These are phyloP conservation scores for Sicus ferrugineus DNA, from an alignment of 2,888 invertebrate genomes.

Conservation along the genomic window DNA sequence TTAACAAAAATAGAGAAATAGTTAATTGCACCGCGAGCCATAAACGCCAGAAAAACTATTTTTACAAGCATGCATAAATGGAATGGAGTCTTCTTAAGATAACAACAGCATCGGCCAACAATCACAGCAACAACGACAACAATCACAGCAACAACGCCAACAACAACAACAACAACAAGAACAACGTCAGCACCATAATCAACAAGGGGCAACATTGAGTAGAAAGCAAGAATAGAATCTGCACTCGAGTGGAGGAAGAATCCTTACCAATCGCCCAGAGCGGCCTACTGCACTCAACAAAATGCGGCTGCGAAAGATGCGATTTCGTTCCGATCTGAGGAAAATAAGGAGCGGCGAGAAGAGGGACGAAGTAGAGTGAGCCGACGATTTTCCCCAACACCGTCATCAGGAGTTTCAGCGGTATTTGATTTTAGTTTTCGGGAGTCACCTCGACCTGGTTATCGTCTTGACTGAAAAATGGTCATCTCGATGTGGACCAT, in stretches of 20 bases:
- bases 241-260: not conserved
- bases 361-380: no score
- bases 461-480: no score
- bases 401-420: no score
- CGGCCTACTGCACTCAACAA: constrained; percentile 1
- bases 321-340: no score
- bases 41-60: constrained; percentile 41
- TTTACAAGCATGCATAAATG: constrained; percentile 16
- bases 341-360: no score
- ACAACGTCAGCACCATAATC: not conserved
- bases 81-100: constrained; percentile 22
- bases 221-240: not conserved
- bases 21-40: constrained; percentile 42
- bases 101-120: constrained; percentile 17
- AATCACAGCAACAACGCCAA: no score
- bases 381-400: no score
- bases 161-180: not conserved
- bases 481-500: no score
- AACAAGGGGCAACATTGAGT: not conserved
- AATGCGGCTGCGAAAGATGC: no score
- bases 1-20: constrained; percentile 35
- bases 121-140: constrained; percentile 21
- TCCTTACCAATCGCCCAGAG: constrained; percentile 1
- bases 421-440: no score
- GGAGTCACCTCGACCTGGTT: no score